Evolutionary conservation across 2,797 vertebrate species (phyloP).

Genomic region (Nasua narica): DNA sequence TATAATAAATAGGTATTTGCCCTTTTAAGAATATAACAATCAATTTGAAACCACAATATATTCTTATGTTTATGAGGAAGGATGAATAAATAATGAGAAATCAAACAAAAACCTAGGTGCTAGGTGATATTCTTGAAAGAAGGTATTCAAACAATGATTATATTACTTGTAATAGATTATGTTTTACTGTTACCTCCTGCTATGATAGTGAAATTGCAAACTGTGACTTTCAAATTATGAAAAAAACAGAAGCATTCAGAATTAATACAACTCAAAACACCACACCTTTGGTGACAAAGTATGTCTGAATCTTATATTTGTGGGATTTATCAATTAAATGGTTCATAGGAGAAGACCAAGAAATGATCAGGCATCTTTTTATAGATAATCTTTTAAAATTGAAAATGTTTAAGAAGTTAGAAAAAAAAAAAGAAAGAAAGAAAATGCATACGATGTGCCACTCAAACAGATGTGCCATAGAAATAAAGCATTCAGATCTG

Average conservation of each 20-base stretch:
- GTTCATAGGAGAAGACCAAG: background rate
- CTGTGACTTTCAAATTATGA: background rate
- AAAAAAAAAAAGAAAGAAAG: background rate
- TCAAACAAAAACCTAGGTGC: background rate
- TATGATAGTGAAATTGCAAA: background rate
- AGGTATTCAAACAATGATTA: background rate
- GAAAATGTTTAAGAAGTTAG: background rate
- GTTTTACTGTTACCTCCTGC: background rate
- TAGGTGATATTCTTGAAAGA: background rate
- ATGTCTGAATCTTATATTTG: background rate
- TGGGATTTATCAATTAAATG: background rate
- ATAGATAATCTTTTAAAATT: background rate
- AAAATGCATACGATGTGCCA: background rate
- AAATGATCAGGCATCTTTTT: background rate
- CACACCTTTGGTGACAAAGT: background rate
- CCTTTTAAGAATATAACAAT: background rate
- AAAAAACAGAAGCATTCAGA: background rate
- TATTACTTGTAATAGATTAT: background rate
- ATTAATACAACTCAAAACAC: background rate
- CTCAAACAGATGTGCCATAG: conserved; percentile 53
- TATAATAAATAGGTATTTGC: background rate
- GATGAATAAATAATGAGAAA: background rate
- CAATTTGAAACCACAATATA: background rate
- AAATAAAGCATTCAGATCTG: conserved; percentile 46
- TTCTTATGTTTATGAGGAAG: background rate